These are phyloP conservation scores for Conchocele bisecta DNA, from an alignment of 2,888 invertebrate genomes.

Conservation along the genomic window DNA sequence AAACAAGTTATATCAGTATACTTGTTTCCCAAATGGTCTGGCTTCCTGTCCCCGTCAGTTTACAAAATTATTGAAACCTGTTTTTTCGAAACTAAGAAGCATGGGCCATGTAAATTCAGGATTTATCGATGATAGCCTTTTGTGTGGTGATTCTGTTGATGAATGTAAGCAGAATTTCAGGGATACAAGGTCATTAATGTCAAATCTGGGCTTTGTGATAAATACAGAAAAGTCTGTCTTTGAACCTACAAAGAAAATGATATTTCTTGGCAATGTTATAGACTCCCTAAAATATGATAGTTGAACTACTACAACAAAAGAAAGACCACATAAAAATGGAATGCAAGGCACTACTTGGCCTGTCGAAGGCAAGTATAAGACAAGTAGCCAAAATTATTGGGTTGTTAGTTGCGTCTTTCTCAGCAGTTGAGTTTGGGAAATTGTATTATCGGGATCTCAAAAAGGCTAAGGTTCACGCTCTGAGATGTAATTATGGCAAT, in stretches of 20 bases:
- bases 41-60: too few relatives aligned
- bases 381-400: conserved; percentile 32
- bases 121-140: too few relatives aligned
- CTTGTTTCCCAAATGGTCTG: too few relatives aligned
- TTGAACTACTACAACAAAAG: conserved; percentile 6
- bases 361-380: conserved; percentile 1
- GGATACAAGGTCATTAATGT: background rate
- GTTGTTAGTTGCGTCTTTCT: conserved; percentile 24
- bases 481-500: conserved; percentile 8
- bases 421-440: conserved; percentile 28
- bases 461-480: conserved; percentile 10
- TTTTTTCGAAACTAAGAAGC: too few relatives aligned
- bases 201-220: background rate
- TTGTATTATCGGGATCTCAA: conserved; percentile 26
- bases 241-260: conserved; percentile 7
- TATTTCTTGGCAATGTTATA: conserved; percentile 34
- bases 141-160: too few relatives aligned
- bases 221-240: background rate
- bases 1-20: too few relatives aligned
- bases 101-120: too few relatives aligned
- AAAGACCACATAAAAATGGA: background rate
- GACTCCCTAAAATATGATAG: conserved; percentile 34
- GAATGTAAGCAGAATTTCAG: too few relatives aligned
- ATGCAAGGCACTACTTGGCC: conserved; percentile 6
- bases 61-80: too few relatives aligned